Evolutionary conservation across 2,113 vertebrate species (phyloP).

Genomic region (Elgaria multicarinata): DNA sequence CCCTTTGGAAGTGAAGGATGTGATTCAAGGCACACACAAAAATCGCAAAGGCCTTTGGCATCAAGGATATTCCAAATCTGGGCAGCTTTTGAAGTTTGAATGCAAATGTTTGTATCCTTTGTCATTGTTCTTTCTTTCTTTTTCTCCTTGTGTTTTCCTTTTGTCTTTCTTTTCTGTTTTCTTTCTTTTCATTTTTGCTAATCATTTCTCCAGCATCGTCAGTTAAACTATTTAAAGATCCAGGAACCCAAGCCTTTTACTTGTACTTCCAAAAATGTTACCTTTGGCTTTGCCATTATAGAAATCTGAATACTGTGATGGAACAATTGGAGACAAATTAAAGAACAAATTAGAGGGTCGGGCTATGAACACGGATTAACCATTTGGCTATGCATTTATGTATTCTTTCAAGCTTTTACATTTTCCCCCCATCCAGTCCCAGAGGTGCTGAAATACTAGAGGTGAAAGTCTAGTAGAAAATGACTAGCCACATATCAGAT

Average conservation of each 20-base stretch:
- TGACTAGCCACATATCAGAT: background rate
- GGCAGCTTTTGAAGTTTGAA: slow-evolving; percentile 45
- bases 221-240: slow-evolving; percentile 52
- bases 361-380: background rate
- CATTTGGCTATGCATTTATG: background rate
- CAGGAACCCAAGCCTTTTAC: background rate
- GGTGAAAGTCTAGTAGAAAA: background rate
- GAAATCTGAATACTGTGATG: slow-evolving; percentile 25
- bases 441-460: background rate
- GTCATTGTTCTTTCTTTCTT: slow-evolving; percentile 26
- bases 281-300: slow-evolving; percentile 5
- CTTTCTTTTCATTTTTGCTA: slow-evolving; percentile 24
- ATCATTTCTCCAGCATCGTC: slow-evolving; percentile 29
- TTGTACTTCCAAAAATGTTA: slow-evolving; percentile 10
- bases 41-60: slow-evolving; percentile 50
- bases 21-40: slow-evolving; percentile 51
- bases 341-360: background rate
- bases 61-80: background rate
- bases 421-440: background rate
- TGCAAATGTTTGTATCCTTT: slow-evolving; percentile 55
- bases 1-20: slow-evolving; percentile 36
- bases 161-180: slow-evolving; percentile 18
- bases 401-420: background rate
- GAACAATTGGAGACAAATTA: background rate
- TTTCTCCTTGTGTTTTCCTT: background rate